Evolutionary conservation across 37 sponge, comb jelly and placozoan species (phyloP).

Genomic region (Oopsacas minuta): DNA sequence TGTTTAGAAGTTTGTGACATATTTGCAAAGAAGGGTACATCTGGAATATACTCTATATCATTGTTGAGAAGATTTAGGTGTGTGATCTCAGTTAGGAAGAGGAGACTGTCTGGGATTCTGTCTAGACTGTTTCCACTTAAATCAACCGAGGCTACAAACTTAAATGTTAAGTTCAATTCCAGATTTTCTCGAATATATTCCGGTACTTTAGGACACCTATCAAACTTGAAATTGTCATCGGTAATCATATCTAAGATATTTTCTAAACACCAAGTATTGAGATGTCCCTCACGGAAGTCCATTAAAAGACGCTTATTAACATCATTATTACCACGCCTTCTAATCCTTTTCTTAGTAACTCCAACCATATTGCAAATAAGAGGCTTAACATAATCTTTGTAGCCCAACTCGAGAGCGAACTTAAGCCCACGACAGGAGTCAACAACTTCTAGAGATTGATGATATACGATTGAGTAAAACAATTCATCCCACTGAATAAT

Average conservation of each 20-base stretch:
- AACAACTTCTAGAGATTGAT: background rate
- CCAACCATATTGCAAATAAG: background rate
- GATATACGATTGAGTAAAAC: background rate
- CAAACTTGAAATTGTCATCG: background rate
- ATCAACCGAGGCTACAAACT: background rate
- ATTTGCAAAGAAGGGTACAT: background rate
- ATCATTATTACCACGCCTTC: background rate
- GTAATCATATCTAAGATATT: background rate
- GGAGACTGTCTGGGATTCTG: background rate
- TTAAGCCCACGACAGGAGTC: background rate
- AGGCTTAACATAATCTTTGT: background rate
- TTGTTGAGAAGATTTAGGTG: background rate
- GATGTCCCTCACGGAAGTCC: conserved; percentile 1
- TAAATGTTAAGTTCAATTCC: background rate
- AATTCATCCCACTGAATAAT: background rate
- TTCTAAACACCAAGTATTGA: background rate
- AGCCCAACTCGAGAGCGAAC: background rate
- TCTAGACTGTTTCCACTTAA: background rate
- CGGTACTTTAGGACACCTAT: background rate
- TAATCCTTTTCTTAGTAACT: background rate
- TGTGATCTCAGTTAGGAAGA: background rate
- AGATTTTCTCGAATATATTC: background rate
- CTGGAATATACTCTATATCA: background rate
- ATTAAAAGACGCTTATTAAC: background rate
- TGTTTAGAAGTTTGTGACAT: background rate